These are phyloP conservation scores for Leptinotarsa peninsularis DNA, from an alignment of 2,888 invertebrate genomes.

Conservation along the genomic window DNA sequence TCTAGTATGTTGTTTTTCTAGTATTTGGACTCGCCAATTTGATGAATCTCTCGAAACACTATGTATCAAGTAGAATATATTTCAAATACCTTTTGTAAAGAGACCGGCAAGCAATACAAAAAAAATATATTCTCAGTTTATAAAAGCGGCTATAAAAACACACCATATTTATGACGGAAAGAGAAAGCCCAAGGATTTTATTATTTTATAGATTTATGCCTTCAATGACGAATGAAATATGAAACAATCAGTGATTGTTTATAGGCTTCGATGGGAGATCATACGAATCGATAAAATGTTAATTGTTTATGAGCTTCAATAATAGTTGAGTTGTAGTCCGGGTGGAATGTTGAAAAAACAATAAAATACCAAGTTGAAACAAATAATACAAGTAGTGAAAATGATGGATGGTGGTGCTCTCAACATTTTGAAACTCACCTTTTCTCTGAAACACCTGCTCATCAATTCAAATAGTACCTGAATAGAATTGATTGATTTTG, in stretches of 20 bases:
- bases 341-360: background rate
- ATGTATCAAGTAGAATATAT: background rate
- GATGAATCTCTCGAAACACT: too few species aligned
- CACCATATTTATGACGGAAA: constrained; percentile 41
- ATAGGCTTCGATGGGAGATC: constrained; percentile 33
- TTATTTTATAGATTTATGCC: constrained; percentile 41
- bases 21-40: too few species aligned
- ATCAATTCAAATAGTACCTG: too few species aligned
- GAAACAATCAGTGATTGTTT: constrained; percentile 39
- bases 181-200: constrained; percentile 43
- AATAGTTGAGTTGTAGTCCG: background rate
- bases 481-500: too few species aligned
- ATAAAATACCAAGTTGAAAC: too few species aligned
- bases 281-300: constrained; percentile 33
- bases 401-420: too few species aligned
- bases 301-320: constrained; percentile 18
- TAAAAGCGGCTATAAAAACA: constrained; percentile 37
- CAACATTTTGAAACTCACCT: too few species aligned
- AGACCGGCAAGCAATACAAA: constrained; percentile 25
- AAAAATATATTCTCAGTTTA: constrained; percentile 35
- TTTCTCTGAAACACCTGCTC: too few species aligned
- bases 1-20: too few species aligned
- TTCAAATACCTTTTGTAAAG: background rate
- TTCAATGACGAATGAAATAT: constrained; percentile 41
- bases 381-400: too few species aligned